Conservation (phyloP, 2,888 invertebrate genomes). For the Smittia sp. region DNA sequence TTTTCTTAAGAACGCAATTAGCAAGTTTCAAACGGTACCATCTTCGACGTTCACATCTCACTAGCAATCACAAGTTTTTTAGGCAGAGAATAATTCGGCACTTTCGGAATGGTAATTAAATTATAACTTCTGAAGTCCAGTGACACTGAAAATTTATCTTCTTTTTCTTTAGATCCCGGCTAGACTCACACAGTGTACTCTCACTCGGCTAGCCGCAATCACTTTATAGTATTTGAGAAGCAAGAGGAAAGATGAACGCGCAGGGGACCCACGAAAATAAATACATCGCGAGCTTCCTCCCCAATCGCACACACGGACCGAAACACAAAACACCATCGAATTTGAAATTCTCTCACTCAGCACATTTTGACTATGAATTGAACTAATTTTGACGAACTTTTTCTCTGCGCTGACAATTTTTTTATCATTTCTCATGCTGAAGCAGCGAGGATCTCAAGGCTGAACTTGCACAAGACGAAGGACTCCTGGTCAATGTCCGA, state of each 20-base stretch:
- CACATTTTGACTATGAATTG: constrained; percentile 26
- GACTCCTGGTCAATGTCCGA: too few species aligned
- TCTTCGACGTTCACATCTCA: too few species aligned
- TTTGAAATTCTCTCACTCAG: constrained; percentile 33
- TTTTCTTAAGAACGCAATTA: too few species aligned
- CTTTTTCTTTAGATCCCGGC: too few species aligned
- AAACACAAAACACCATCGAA: constrained; percentile 3
- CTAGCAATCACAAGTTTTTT: too few species aligned
- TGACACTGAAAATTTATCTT: too few species aligned
- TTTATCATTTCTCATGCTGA: neutral
- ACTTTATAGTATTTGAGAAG: neutral
- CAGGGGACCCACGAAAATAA: constrained; percentile 23
- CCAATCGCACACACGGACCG: constrained; percentile 2
- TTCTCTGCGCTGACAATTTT: neutral
- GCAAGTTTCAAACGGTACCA: too few species aligned
- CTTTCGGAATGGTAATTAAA: too few species aligned
- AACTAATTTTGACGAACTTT: constrained; percentile 17
- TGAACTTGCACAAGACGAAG: neutral
- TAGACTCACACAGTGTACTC: neutral
- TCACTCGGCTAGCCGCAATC: neutral
- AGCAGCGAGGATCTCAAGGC: neutral
- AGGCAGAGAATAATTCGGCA: too few species aligned
- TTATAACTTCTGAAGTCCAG: too few species aligned
- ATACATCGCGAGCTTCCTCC: neutral
- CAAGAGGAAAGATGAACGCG: neutral